Conservation (phyloP, 2,888 invertebrate species). For the Cenopis cana region DNA sequence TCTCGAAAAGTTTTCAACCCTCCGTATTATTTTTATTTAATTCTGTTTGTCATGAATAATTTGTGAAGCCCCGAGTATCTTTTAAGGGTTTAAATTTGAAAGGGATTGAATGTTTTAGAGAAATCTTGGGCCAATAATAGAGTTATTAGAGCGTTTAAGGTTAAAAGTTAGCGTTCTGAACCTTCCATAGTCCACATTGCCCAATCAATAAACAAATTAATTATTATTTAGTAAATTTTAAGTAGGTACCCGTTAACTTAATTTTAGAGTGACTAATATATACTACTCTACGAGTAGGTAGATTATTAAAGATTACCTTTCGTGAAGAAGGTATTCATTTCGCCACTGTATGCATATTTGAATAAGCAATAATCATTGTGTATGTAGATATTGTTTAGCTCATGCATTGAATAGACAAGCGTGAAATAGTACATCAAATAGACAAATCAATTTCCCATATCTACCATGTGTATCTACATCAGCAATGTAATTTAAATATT, state of each 20-base stretch:
- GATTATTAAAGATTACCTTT: neutral
- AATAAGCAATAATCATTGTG: neutral
- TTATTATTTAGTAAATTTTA: neutral
- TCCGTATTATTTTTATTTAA: conserved; percentile 31
- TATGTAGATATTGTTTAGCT: neutral
- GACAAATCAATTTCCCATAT: neutral
- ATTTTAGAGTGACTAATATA: neutral
- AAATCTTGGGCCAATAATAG: conserved; percentile 2
- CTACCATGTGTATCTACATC: neutral
- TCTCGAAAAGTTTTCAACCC: conserved; percentile 34
- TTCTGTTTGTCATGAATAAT: conserved; percentile 37
- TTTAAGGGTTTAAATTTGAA: conserved; percentile 22
- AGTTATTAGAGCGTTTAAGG: neutral
- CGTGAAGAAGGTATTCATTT: neutral
- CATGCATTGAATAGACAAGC: neutral
- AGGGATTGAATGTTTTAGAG: conserved; percentile 15
- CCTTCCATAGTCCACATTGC: no score
- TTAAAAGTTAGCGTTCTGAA: no score
- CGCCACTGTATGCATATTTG: conserved; percentile 1
- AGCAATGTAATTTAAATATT: no score
- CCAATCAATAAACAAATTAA: no score
- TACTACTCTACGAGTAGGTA: neutral
- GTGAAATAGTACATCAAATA: no score
- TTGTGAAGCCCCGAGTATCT: conserved; percentile 20
- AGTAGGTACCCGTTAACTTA: neutral